These are phyloP conservation scores for Arenaria interpres DNA, from an alignment of 2,113 vertebrate genomes.

Conservation along the genomic window DNA sequence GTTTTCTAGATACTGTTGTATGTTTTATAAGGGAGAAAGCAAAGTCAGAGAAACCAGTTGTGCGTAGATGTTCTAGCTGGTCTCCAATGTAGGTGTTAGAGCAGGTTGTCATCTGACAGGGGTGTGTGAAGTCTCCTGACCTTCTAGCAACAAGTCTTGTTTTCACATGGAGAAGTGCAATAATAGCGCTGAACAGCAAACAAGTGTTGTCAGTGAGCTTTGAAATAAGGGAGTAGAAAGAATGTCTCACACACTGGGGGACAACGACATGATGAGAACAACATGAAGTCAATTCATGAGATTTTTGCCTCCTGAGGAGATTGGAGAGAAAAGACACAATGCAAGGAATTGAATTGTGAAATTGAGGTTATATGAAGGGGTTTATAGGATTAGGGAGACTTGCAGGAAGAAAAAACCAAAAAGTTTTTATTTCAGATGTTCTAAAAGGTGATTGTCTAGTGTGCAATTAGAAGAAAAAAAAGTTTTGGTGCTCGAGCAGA, in stretches of 20 bases:
- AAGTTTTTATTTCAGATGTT: background rate
- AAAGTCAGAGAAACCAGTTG: background rate
- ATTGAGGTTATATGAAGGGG: background rate
- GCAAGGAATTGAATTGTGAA: background rate
- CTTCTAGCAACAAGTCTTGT: background rate
- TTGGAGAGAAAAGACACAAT: background rate
- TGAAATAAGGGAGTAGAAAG: background rate
- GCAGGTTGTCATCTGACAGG: background rate
- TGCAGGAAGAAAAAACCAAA: background rate
- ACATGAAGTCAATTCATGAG: background rate
- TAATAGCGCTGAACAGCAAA: background rate
- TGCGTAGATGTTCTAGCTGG: background rate
- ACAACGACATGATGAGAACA: background rate
- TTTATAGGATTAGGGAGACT: background rate
- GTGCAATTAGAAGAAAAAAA: background rate
- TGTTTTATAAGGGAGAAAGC: background rate
- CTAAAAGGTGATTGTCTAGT: background rate
- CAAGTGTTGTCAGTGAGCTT: background rate
- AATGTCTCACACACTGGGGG: background rate
- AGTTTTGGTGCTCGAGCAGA: background rate
- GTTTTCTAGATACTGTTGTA: background rate
- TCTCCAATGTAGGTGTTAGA: background rate
- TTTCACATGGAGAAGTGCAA: background rate
- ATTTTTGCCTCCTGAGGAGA: background rate
- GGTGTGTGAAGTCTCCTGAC: background rate